Conservation (phyloP, 2,113 vertebrate species). For the Heptranchias perlo region DNA sequence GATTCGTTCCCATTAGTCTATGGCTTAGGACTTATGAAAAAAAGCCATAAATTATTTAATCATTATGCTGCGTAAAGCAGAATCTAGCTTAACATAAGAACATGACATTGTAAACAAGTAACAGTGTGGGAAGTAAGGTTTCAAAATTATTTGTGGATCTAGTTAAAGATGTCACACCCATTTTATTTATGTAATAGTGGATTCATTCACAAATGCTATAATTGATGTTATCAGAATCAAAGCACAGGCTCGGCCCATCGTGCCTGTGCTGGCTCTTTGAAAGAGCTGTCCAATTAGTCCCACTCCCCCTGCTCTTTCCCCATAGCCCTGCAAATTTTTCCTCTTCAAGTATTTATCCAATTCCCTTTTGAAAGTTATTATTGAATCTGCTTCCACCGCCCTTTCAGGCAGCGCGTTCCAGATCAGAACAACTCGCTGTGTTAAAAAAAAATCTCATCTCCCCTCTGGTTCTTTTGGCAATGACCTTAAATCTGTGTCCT, state of each 20-base stretch:
- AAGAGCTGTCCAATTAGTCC: too few relatives aligned
- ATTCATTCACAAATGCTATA: not conserved
- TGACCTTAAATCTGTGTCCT: not conserved
- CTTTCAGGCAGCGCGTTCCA: too few relatives aligned
- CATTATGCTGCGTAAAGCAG: not conserved
- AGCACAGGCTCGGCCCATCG: not conserved
- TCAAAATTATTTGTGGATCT: not conserved
- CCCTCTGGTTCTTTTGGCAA: not conserved
- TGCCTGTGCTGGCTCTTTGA: too few relatives aligned
- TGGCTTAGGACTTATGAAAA: not conserved
- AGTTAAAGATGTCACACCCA: not conserved
- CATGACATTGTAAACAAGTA: not conserved
- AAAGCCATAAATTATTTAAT: not conserved
- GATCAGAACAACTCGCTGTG: not conserved
- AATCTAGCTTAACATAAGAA: not conserved
- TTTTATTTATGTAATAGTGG: not conserved
- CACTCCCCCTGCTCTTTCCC: not conserved
- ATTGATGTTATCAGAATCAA: not conserved
- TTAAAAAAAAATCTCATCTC: not conserved
- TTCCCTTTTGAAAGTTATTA: not conserved
- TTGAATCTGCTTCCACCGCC: too few relatives aligned
- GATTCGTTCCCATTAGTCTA: not conserved
- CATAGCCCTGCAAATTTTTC: not conserved
- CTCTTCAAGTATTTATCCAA: not conserved
- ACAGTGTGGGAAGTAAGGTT: not conserved